Evolutionary conservation across 2,113 vertebrate genomes (phyloP).

Genomic region (Vulpes ferrilata): DNA sequence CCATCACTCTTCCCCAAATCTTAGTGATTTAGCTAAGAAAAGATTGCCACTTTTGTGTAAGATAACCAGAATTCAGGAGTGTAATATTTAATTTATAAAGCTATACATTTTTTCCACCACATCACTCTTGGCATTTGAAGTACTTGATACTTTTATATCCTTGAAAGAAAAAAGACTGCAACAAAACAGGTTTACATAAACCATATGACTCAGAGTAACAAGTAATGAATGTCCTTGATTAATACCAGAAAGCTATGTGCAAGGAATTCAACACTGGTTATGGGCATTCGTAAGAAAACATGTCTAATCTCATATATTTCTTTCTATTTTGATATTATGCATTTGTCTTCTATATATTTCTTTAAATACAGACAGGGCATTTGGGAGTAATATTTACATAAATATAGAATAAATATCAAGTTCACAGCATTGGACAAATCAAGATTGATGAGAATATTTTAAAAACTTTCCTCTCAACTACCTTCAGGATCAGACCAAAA

Average conservation of each 20-base stretch:
- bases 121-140: neutral
- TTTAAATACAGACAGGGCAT: neutral
- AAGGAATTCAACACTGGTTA: neutral
- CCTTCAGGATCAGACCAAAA: constrained; percentile 2
- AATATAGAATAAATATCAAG: constrained; percentile 19
- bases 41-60: neutral
- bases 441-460: neutral
- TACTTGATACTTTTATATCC: neutral
- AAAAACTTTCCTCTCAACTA: neutral
- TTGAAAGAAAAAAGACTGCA: neutral
- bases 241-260: neutral
- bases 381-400: constrained; percentile 16
- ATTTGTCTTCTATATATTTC: neutral
- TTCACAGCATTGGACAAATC: neutral
- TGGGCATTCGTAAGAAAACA: neutral
- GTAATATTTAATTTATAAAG: neutral
- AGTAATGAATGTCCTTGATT: neutral
- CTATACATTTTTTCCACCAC: neutral
- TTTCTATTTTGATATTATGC: neutral
- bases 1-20: fast-evolving
- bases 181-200: neutral
- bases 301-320: neutral
- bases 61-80: neutral
- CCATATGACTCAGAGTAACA: neutral
- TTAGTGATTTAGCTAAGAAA: neutral